phyloP scores from a whole-genome alignment of 1,140 invertebrate genomes.

The Drosophila subobscura region DNA sequence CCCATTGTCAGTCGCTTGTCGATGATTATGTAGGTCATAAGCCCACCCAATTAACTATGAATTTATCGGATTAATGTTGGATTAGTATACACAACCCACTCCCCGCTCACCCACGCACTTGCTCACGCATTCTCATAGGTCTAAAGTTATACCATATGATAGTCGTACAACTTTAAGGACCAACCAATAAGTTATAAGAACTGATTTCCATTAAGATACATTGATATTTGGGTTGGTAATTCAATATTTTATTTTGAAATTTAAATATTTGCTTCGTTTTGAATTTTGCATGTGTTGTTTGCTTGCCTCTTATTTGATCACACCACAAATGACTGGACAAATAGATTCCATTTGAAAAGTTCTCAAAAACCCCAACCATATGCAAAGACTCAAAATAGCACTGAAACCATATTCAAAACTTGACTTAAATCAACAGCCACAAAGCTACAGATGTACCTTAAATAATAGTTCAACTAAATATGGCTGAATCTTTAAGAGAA shows the following conservation, averaged over 20 bases:
- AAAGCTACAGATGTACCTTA: no score
- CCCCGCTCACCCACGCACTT: constrained; percentile 3
- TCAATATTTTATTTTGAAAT: background rate
- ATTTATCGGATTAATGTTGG: constrained; percentile 37
- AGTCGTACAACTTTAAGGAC: constrained; percentile 20
- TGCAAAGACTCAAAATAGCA: no score
- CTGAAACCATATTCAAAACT: no score
- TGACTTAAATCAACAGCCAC: no score
- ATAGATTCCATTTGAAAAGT: background rate
- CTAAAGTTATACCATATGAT: constrained; percentile 4
- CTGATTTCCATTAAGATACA: constrained; percentile 15
- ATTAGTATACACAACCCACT: constrained; percentile 7
- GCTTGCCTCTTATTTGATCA: constrained; percentile 1
- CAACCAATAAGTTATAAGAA: constrained; percentile 13
- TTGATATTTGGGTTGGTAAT: constrained; percentile 9
- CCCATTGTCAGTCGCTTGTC: constrained; percentile 22
- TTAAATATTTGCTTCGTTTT: background rate
- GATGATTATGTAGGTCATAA: constrained; percentile 26
- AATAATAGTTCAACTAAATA: no score
- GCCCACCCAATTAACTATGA: constrained; percentile 30
- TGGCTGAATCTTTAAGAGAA: no score
- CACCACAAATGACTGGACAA: background rate
- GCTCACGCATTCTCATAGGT: background rate
- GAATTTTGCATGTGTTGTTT: constrained; percentile 21
- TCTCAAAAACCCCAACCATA: background rate